A percentile compares a stretch with the other conserved stretches of the same genome.
Evolutionary conservation across 2,888 invertebrate species (phyloP).

Genomic region (Netelia virgata): DNA sequence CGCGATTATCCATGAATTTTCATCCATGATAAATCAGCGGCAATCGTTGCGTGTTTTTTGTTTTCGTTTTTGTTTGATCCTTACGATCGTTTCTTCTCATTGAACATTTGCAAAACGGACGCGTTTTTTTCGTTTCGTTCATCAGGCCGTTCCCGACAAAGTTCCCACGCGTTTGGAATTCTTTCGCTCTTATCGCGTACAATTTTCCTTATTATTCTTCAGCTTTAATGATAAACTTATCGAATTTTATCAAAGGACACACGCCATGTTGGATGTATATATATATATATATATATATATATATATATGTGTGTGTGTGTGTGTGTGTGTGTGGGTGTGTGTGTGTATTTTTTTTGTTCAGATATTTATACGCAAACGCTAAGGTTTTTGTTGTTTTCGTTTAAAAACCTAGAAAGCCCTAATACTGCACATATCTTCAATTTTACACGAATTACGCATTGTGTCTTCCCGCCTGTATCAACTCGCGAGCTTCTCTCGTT

Average conservation of each 20-base stretch:
- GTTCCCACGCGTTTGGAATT: neutral
- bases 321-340: slow-evolving; percentile 9
- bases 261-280: slow-evolving; percentile 58
- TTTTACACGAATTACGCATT: slow-evolving; percentile 60
- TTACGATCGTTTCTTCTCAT: neutral
- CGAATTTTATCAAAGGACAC: slow-evolving; percentile 54
- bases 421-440: slow-evolving; percentile 67
- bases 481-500: neutral
- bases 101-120: neutral
- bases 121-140: slow-evolving; percentile 13
- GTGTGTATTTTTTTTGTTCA: slow-evolving; percentile 4
- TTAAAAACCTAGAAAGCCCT: slow-evolving; percentile 68
- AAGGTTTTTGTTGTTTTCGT: slow-evolving; percentile 37
- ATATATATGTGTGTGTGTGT: slow-evolving; percentile 2
- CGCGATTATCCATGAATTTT: slow-evolving; percentile 16
- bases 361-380: slow-evolving; percentile 47
- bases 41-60: slow-evolving; percentile 12
- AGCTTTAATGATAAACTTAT: slow-evolving; percentile 14
- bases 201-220: slow-evolving; percentile 7
- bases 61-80: neutral
- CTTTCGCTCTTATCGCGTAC: neutral
- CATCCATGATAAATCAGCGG: neutral
- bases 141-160: slow-evolving; percentile 28
- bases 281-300: slow-evolving; percentile 37
- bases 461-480: slow-evolving; percentile 24